These are phyloP conservation scores for Pyrrhosoma nymphula DNA, from an alignment of 2,888 invertebrate species.

Conservation along the genomic window DNA sequence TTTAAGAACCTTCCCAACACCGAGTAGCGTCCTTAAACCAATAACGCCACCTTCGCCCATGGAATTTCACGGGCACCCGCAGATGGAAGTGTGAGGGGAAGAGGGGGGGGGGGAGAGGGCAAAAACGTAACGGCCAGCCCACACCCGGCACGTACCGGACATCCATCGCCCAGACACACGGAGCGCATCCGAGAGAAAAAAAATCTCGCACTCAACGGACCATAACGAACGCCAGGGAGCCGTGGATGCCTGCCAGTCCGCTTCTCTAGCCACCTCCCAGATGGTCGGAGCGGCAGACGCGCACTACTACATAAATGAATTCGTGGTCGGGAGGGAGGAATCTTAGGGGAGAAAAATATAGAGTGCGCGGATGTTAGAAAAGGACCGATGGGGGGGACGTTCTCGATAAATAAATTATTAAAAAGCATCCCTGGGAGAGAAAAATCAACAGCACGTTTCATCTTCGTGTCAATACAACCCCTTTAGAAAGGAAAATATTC, in stretches of 20 bases:
- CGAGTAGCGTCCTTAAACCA: not conserved
- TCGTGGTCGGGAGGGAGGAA: not conserved
- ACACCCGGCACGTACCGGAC: not conserved
- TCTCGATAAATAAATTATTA: not conserved
- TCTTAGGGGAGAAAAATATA: not conserved
- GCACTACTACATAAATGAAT: not conserved
- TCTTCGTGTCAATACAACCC: not conserved
- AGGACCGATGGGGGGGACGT: not conserved
- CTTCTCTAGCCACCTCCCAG: not conserved
- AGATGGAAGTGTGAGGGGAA: not conserved
- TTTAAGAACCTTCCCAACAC: not conserved
- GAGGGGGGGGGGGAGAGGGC: not conserved
- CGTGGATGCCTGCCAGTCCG: not conserved
- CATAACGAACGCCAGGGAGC: not conserved
- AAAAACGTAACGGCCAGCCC: not conserved
- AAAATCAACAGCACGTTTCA: not conserved
- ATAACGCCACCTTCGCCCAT: not conserved
- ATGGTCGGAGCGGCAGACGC: not conserved
- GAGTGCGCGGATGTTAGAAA: not conserved
- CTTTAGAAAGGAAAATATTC: not conserved
- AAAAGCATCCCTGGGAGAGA: not conserved
- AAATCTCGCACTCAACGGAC: not conserved
- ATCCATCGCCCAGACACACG: not conserved
- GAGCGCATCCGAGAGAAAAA: not conserved
- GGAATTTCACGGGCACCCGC: not conserved